Evolutionary conservation across 2,888 invertebrate genomes (phyloP).

Genomic region (Idaea straminata): DNA sequence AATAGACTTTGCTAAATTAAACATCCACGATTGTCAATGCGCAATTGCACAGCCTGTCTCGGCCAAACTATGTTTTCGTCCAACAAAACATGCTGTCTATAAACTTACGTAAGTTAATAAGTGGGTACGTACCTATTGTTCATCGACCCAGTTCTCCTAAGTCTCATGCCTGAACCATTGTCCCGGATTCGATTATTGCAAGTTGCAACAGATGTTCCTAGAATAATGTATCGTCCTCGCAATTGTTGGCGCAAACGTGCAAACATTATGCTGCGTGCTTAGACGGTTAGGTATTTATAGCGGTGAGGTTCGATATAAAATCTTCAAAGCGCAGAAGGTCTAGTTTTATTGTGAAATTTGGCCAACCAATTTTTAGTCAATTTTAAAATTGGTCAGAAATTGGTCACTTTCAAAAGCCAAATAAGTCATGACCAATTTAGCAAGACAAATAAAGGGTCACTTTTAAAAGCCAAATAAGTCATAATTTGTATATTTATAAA

Average conservation of each 20-base stretch:
- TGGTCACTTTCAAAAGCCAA: too few relatives aligned
- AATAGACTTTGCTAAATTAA: too few relatives aligned
- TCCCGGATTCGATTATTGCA: not conserved
- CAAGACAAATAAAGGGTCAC: too few relatives aligned
- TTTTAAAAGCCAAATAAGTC: too few relatives aligned
- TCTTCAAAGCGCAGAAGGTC: not conserved
- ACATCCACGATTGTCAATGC: not conserved
- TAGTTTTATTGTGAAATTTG: not conserved
- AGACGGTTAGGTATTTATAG: not conserved
- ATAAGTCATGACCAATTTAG: too few relatives aligned
- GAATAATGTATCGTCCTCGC: not conserved
- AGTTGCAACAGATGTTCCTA: not conserved
- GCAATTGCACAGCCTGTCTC: not conserved
- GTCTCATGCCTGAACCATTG: slow-evolving; percentile 1
- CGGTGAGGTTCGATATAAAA: not conserved
- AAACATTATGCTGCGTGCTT: not conserved
- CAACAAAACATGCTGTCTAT: not conserved
- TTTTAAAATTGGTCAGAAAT: too few relatives aligned
- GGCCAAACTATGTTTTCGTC: not conserved
- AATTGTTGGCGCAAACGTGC: not conserved
- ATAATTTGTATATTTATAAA: too few relatives aligned
- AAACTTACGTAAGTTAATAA: not conserved
- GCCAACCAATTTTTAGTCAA: too few relatives aligned
- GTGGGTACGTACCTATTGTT: not conserved
- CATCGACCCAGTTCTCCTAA: not conserved